Percentiles rank a stretch among this genome's conserved stretches.
Evolutionary conservation across 2,888 invertebrate genomes (phyloP).

Genomic region (Leucoma salicis): DNA sequence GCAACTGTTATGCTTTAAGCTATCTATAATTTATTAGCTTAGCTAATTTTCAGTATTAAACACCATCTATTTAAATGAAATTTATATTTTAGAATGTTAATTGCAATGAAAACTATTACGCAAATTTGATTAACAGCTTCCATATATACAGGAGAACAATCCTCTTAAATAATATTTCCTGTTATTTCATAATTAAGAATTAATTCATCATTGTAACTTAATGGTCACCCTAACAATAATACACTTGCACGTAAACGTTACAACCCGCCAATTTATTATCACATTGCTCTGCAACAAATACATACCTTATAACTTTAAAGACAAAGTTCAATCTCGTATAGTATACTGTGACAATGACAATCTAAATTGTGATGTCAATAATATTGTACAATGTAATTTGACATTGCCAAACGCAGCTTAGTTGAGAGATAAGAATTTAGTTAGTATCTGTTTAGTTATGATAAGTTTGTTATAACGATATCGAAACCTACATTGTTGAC

Average conservation of each 20-base stretch:
- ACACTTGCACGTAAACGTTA: slow-evolving; percentile 33
- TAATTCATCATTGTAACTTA: background rate
- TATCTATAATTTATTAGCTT: too few relatives aligned
- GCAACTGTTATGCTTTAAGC: too few relatives aligned
- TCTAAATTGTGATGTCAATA: slow-evolving; percentile 63
- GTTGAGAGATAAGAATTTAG: slow-evolving; percentile 17
- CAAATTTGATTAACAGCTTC: too few relatives aligned
- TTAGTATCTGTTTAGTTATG: slow-evolving; percentile 1
- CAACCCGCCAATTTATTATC: slow-evolving; percentile 21
- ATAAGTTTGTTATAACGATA: slow-evolving; percentile 3
- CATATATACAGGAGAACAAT: too few relatives aligned
- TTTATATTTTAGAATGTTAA: too few relatives aligned
- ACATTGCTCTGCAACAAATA: slow-evolving; percentile 21
- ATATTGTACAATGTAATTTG: slow-evolving; percentile 25
- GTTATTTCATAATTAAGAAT: too few relatives aligned
- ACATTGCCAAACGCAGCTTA: slow-evolving; percentile 29
- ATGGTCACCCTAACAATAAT: slow-evolving; percentile 37
- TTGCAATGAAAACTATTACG: too few relatives aligned
- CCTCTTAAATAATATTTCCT: too few relatives aligned
- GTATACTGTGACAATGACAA: slow-evolving; percentile 34
- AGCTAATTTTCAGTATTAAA: too few relatives aligned
- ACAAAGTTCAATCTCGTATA: slow-evolving; percentile 31
- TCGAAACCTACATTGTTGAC: slow-evolving; percentile 5
- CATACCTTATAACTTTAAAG: slow-evolving; percentile 19
- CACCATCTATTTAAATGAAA: too few relatives aligned